These are phyloP conservation scores for Sebastes cheni DNA, from an alignment of 2,797 vertebrate species.

Conservation along the genomic window DNA sequence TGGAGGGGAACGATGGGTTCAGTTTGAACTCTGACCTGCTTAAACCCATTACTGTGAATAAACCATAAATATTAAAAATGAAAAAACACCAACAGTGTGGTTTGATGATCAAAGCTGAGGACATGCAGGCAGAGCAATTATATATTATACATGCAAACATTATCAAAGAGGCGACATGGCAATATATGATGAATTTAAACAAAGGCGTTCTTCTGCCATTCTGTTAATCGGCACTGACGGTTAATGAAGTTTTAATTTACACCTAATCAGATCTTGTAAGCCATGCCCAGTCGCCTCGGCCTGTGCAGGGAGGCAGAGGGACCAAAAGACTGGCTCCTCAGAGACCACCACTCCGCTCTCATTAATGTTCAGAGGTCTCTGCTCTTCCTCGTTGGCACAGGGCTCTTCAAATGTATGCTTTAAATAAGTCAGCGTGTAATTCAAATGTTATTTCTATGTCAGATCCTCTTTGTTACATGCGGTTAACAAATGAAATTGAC, in stretches of 20 bases:
- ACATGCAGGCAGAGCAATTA: slow-evolving; percentile 45
- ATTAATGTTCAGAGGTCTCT: slow-evolving; percentile 73
- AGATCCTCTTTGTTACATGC: slow-evolving; percentile 45
- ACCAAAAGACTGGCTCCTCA: slow-evolving; percentile 71
- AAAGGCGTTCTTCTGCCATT: slow-evolving; percentile 60
- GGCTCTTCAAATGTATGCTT: slow-evolving; percentile 43
- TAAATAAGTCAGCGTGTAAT: slow-evolving; percentile 54
- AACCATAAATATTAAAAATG: slow-evolving; percentile 43
- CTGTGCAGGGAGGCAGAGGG: slow-evolving; percentile 54
- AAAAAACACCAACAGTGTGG: slow-evolving; percentile 15
- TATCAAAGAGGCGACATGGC: slow-evolving; percentile 44
- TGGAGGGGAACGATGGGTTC: not conserved
- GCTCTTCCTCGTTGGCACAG: slow-evolving; percentile 50
- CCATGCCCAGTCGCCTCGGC: slow-evolving; percentile 80
- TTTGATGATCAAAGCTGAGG: slow-evolving; percentile 52
- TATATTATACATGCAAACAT: slow-evolving; percentile 57
- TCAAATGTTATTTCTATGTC: slow-evolving; percentile 54
- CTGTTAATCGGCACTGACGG: slow-evolving; percentile 77
- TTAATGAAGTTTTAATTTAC: slow-evolving; percentile 87
- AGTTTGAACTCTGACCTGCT: slow-evolving; percentile 34
- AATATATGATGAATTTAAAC: slow-evolving; percentile 61
- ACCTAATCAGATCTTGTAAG: slow-evolving; percentile 86
- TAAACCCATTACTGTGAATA: slow-evolving; percentile 14
- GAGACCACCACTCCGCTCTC: slow-evolving; percentile 78
- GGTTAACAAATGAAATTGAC: slow-evolving; percentile 49